Base-by-base conservation (phyloP, 1,140 invertebrate species). In the Diorhabda carinulata region DNA sequence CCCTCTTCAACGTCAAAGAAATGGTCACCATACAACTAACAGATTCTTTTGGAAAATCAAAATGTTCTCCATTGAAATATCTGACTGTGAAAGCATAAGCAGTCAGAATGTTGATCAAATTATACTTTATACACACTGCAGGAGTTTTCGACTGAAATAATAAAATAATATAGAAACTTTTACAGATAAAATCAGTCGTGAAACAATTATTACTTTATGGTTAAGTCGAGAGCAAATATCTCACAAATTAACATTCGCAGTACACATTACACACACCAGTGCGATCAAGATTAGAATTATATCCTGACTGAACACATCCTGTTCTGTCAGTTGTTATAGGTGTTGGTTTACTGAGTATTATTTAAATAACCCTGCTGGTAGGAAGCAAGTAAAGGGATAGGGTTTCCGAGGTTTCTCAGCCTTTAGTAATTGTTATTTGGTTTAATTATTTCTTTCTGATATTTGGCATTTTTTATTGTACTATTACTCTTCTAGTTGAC, bases 1-100 rank as follows among this genome's bases (percentile, higher is more conserved):
- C 89, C 2, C 76, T 77, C 61, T 83, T 84, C 4, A 92, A 80
- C 75, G 87, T 88, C 5, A 83, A 80, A 73, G 87, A 89, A 10
- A 91, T 78, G 65, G 84, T 82, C 2, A 88, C 77, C 40, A 91
- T 80, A 72, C 85, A 84, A 40, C 81, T 78, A 0, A 82, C 77
- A 6, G 85, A 84, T 79, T 92, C 90, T 3, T 82, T 73, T 5
- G 85, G 70, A 74, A 86, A 87, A 43, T 86, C 82, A n/a, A 81
- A 73, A 78, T 88, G 84, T 74, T 92, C 90, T 41, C 90, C 91
- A 76, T 89, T 88, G 73, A 90, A 91, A 78, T 89, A 89, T 25
- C 90, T 81, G 44, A 84, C 81, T 7, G 83, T 84, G 65, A 88
- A 89, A 2, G 84, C 84, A 78, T 92, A 93, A 8, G 89, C 83